Base-by-base conservation (phyloP, 2,888 invertebrate genomes). In the Neoitamus cyanurus region DNA sequence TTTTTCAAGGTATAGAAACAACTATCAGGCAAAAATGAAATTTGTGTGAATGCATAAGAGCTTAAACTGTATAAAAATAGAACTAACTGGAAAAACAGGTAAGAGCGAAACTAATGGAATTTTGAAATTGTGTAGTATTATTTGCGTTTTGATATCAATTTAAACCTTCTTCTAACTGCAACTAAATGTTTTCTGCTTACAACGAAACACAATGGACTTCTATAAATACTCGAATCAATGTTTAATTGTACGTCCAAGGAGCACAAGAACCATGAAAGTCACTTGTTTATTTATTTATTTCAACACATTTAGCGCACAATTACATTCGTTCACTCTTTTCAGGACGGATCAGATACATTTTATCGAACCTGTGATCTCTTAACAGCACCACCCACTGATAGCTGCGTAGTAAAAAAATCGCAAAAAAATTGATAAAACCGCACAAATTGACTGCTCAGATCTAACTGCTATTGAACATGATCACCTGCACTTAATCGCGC, bases 401-500 rank as follows among this genome's bases (percentile, higher is more conserved):
- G 15, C 2, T 58, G 58, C 58, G 58, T 58, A 58, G 58, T 58
- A 58, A 58, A 11, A 58, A 20, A 58, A 15, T 20, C 25, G 5
- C 15, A 20, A 58, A 58, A 20, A 58, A 58, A 58, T 58, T 25
- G 20, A 25, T 58, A 9, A 20, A 58, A 25, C 9, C 7, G 9
- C 58, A 58, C 25, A 20, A 58, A 58, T 58, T 58, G 58, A 20
- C 25, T 7, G 7, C 58, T 58, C 9, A n/a, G 25, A 58, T 20
- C 58, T 9, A 58, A 58, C 25, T 58, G 46, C 42, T 75, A 42
- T 34, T 25, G 28, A 42, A 11, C 42, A 75, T 42, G 42, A 75
- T 75, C 75, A 75, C 75, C 75, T 75, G 42, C 28, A 25, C 37
- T 34, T 37, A 25, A 82, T 11, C 82, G 82, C 69, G 69, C 20